Conservation (phyloP, 2,888 invertebrate species). For the Drosophila recens region DNA sequence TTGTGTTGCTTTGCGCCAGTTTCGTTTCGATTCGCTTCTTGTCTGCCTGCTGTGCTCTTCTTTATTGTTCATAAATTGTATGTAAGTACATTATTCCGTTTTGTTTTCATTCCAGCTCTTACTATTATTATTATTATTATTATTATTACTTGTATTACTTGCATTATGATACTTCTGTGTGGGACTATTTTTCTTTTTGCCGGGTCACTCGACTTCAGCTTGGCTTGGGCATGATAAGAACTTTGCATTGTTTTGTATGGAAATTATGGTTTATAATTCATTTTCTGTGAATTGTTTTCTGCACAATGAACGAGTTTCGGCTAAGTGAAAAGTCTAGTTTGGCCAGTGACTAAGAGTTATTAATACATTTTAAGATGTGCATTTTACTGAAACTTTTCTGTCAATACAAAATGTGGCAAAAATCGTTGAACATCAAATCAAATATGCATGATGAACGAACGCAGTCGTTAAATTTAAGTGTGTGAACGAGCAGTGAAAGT, state of each 20-base stretch:
- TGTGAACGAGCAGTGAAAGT: conserved; percentile 72
- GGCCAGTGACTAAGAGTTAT: conserved; percentile 27
- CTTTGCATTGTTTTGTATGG: conserved; percentile 38
- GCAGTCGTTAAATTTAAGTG: conserved; percentile 30
- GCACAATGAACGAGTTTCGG: conserved; percentile 40
- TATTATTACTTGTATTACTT: conserved; percentile 29
- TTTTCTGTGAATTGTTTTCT: conserved; percentile 36
- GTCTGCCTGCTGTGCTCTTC: conserved; percentile 23
- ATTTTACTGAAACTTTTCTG: conserved; percentile 20
- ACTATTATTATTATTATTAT: conserved; percentile 40
- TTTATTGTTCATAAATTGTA: conserved; percentile 39
- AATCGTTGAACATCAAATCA: conserved; percentile 45
- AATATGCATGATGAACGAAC: conserved; percentile 52
- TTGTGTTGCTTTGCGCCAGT: conserved; percentile 49
- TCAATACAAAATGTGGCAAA: conserved; percentile 33
- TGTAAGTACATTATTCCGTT: conserved; percentile 52
- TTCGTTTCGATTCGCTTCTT: conserved; percentile 54
- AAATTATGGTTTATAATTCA: conserved; percentile 36
- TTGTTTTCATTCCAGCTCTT: conserved; percentile 70
- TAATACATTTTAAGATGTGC: neutral
- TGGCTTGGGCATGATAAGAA: conserved; percentile 51
- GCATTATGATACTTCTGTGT: conserved; percentile 29
- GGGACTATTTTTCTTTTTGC: conserved; percentile 41
- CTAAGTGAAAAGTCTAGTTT: conserved; percentile 42
- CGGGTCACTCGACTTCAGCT: too few species aligned